Evolutionary conservation across 2,113 vertebrate species (phyloP).

Genomic region (Panthera uncia): DNA sequence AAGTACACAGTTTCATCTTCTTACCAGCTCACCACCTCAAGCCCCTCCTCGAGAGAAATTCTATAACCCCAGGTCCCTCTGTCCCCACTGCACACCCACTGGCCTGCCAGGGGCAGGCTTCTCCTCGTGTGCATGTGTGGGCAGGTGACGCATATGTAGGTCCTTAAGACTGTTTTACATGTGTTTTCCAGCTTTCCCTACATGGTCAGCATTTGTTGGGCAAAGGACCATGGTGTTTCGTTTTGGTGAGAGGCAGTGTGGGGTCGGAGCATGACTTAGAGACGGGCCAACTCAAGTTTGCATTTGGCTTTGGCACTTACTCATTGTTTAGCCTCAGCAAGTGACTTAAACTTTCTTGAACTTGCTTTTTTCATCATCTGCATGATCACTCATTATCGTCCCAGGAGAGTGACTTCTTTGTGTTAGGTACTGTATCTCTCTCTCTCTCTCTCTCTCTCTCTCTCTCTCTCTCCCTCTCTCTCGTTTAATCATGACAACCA

Average conservation of each 20-base stretch:
- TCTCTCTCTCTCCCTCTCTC: background rate
- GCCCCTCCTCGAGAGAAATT: background rate
- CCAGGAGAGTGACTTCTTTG: background rate
- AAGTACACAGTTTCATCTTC: background rate
- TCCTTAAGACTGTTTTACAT: background rate
- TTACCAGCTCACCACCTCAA: too few relatives aligned
- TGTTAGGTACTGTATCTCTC: background rate
- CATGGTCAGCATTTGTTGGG: background rate
- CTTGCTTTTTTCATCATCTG: background rate
- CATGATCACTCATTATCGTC: background rate
- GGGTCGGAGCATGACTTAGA: background rate
- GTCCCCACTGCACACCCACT: fast-evolving
- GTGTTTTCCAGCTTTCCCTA: background rate
- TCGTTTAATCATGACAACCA: background rate
- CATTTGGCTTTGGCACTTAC: background rate
- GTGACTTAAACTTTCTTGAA: background rate
- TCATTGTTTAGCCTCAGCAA: background rate
- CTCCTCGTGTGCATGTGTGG: background rate
- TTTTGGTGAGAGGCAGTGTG: background rate
- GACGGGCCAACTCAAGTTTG: background rate
- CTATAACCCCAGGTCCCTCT: background rate
- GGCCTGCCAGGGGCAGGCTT: background rate
- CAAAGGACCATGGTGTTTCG: background rate
- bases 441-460: background rate
- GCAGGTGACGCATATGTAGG: background rate